These are phyloP conservation scores for Physocephala rufipes DNA, from an alignment of 2,888 invertebrate species.

Conservation along the genomic window DNA sequence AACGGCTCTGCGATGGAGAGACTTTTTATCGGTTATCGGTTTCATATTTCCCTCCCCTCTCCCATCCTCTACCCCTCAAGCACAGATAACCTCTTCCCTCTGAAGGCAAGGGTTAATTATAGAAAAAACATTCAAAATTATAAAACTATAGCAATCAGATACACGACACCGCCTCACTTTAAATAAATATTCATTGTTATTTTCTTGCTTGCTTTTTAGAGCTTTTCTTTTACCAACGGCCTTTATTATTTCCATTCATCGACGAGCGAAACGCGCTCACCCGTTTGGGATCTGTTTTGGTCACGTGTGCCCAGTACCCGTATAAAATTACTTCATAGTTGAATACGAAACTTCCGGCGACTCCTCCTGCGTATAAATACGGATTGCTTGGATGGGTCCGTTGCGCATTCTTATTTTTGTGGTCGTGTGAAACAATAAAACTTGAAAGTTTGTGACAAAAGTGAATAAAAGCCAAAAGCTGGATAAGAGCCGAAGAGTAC, in stretches of 20 bases:
- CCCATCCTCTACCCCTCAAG: background rate
- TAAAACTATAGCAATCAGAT: conserved; percentile 51
- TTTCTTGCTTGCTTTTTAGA: conserved; percentile 5
- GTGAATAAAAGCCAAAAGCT: too few relatives aligned
- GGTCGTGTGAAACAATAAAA: too few relatives aligned
- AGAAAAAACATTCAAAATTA: conserved; percentile 33
- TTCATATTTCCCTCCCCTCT: background rate
- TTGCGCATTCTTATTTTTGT: too few relatives aligned
- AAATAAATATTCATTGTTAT: background rate
- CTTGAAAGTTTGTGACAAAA: too few relatives aligned
- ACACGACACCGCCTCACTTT: conserved; percentile 44
- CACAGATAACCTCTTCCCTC: conserved; percentile 34
- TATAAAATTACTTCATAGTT: too few relatives aligned
- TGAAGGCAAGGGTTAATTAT: conserved; percentile 24
- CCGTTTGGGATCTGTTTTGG: conserved; percentile 14
- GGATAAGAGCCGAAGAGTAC: too few relatives aligned
- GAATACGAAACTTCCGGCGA: too few relatives aligned
- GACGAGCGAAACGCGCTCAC: conserved; percentile 17
- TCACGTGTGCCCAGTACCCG: conserved; percentile 35
- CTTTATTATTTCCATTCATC: conserved; percentile 58
- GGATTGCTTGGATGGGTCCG: too few relatives aligned
- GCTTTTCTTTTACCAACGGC: conserved; percentile 56
- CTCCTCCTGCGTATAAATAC: too few relatives aligned
- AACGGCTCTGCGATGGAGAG: background rate
- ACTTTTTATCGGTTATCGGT: conserved; percentile 39